These are phyloP conservation scores for Sialia sialis DNA, from an alignment of 2,113 vertebrate species.

Conservation along the genomic window DNA sequence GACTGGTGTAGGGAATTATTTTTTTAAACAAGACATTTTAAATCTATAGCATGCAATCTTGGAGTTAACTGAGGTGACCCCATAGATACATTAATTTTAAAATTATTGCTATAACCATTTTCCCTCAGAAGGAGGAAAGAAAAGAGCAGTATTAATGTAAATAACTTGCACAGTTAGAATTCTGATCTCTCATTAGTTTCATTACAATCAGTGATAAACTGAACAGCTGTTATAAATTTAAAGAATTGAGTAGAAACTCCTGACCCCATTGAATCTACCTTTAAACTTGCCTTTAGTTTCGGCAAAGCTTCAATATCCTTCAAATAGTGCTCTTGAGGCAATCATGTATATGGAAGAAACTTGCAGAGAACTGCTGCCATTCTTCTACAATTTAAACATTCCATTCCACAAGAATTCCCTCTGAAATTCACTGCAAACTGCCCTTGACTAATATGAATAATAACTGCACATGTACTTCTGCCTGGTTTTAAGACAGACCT, in stretches of 20 bases:
- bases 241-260: neutral
- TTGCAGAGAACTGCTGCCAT: neutral
- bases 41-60: neutral
- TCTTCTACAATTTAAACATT: neutral
- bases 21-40: neutral
- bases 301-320: neutral
- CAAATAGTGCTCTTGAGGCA: neutral
- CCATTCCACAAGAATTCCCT: neutral
- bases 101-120: neutral
- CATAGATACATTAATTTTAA: neutral
- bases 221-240: neutral
- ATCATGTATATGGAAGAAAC: neutral
- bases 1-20: neutral
- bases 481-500: neutral
- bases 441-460: neutral
- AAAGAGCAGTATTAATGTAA: neutral
- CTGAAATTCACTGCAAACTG: neutral
- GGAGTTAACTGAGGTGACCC: neutral
- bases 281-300: neutral
- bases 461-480: neutral
- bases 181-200: neutral
- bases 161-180: neutral
- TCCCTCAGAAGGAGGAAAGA: neutral
- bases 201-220: neutral
- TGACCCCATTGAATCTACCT: neutral